These are phyloP conservation scores for Saturnia pavonia DNA, from an alignment of 2,888 invertebrate species.

Conservation along the genomic window DNA sequence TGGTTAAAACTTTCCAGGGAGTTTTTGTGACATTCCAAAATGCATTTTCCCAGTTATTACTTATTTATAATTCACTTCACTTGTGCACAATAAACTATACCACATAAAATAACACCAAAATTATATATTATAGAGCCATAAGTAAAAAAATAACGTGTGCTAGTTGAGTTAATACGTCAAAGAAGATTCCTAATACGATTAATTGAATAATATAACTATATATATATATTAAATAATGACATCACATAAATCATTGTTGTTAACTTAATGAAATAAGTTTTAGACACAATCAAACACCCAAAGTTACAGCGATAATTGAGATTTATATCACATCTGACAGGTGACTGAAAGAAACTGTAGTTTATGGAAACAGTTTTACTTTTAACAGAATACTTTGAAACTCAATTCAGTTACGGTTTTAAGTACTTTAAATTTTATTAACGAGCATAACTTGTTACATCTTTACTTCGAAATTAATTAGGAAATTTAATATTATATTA, in stretches of 20 bases:
- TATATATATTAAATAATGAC: neutral
- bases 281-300: conserved; percentile 6
- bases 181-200: neutral
- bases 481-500: neutral
- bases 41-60: no score
- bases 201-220: neutral
- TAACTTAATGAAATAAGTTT: conserved; percentile 1
- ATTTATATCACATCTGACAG: conserved; percentile 7
- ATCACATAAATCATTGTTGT: conserved; percentile 2
- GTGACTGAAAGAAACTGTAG: conserved; percentile 5
- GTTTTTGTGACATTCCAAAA: no score
- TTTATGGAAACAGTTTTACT: neutral
- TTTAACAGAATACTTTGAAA: neutral
- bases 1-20: no score
- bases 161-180: no score
- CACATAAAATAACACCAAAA: no score
- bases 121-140: no score
- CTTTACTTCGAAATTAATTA: neutral
- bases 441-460: neutral
- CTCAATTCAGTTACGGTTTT: neutral
- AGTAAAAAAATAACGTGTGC: no score
- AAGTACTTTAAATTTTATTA: neutral
- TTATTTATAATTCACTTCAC: no score
- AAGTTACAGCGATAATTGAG: conserved; percentile 4
- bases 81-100: no score